Evolutionary conservation across 2,797 vertebrate genomes (phyloP), one percentile per base, ranked within the genome.

Genomic region (Poeciliopsis paucimaculata): DNA sequence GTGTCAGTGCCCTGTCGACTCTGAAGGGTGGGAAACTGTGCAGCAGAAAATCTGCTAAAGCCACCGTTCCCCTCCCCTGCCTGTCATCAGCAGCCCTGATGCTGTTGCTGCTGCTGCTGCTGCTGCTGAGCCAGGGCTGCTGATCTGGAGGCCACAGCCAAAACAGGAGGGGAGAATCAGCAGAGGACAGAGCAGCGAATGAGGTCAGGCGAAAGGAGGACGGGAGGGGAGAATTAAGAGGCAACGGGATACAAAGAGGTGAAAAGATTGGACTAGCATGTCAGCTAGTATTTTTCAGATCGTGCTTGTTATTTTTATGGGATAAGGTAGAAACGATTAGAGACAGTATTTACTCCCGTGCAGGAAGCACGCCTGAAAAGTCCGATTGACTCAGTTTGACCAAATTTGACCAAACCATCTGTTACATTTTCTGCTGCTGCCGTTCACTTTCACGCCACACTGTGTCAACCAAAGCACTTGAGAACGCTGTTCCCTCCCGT

Each of bases 1-100:
- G 86, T 87, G 89, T 89, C 87, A 79, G 82, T 85, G 53, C 79
- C 79, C 88, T 70, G 80, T 72, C 45, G 85, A 76, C 76, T 81
- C 82, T 85, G 78, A 90, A 89, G 84, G 87, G 85, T 76, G 1
- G 87, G 78, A 80, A 82, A 23, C 73, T 46, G 75, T 47, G 80
- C 77, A 77, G 88, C 77, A 84, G 85, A 85, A 78, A 89, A 84
- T 68, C 78, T 84, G 60, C 81, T 80, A 74, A 74, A 70, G 45
- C 81, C 74, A 36, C 47, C 71, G 51, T 9, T 51, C 28, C 72
- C 28, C 20, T 49, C 41, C 78, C 31, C 49, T 60, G 43, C 41
- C 5, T 46, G n/a, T 45, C 73, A 45, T 66, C 78, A 73, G 76
- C 66, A 55, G 31, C 82, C 28, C 73, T n/a, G 39, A 72, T 68